phyloP scores from a whole-genome alignment of 2,888 invertebrate species.

The Lithophane ornitopus region DNA sequence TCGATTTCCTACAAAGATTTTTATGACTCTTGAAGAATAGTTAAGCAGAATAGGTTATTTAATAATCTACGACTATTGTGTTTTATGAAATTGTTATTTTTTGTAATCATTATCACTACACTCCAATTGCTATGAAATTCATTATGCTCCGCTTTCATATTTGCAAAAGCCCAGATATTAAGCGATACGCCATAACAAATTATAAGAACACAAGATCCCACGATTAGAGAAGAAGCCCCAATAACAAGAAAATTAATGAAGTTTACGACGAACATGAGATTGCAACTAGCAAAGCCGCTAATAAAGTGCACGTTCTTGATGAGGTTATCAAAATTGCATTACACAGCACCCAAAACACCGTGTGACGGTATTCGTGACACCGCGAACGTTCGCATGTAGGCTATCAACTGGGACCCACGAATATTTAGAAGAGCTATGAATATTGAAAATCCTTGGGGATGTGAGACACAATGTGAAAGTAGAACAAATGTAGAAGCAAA shows the following conservation, averaged over 20 bases:
- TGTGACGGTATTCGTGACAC: constrained; percentile 77
- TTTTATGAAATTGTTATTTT: too few species aligned
- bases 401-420: constrained; percentile 51
- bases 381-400: constrained; percentile 64
- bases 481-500: neutral
- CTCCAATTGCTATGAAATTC: neutral
- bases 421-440: constrained; percentile 63
- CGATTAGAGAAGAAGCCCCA: neutral
- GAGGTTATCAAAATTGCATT: constrained; percentile 85
- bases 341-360: constrained; percentile 77
- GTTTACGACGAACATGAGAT: constrained; percentile 48
- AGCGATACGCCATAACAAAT: neutral
- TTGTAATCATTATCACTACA: neutral
- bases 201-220: neutral
- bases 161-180: neutral
- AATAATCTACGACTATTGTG: too few species aligned
- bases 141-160: neutral
- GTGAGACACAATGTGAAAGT: constrained; percentile 11
- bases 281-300: constrained; percentile 65
- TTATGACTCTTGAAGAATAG: too few species aligned
- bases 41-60: too few species aligned
- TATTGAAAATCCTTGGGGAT: constrained; percentile 30
- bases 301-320: constrained; percentile 74
- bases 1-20: too few species aligned
- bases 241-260: constrained; percentile 41